Evolutionary conservation across 2,113 vertebrate species (phyloP), one percentile per base, ranked within the genome.

Genomic region (Pipra filicauda): DNA sequence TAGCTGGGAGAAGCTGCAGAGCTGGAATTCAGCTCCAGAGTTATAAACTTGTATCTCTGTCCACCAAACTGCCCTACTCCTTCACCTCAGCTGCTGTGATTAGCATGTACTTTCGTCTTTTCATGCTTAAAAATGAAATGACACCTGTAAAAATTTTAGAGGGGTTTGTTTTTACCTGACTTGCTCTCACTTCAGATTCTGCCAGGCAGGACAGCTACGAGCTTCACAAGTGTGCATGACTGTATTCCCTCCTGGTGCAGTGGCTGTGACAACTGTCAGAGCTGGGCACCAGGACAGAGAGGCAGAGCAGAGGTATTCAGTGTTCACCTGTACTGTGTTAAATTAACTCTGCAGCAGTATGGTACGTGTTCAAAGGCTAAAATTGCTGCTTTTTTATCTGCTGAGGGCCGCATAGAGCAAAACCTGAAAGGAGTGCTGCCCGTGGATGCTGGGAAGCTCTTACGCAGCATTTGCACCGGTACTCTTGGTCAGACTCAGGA

Each of bases 351-450:
- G 0, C 43, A 92, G 83, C 41, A 75, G 39, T 35, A 12, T 59
- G 51, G 48, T 51, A 3, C 44, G n/a, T 0, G 0, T 57, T 81
- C 80, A 72, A 49, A 92, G 48, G 69, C 91, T 84, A 61, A 89
- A 95, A 81, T 17, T 84, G 69, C 44, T 93, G 72, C 85, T 85
- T 78, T 93, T 81, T 78, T 41, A 19, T 94, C 73, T 95, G 92
- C 72, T 91, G 96, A 81, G 79, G 61, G 49, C 66, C 41, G n/a
- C 64, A 14, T 41, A 61, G 74, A 91, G 72, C 75, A 91, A 41
- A 81, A 52, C 28, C 59, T 75, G 83, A 57, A 85, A 43, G 82
- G 65, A 91, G 58, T 69, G 48, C 76, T 89, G 92, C 79, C 6
- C 1, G 0, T 67, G 92, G 76, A 9, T 86, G 83, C 41, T 87